A percentile compares a stretch with the other conserved stretches of the same genome.
phyloP scores from a whole-genome alignment of 2,113 vertebrate genomes.

The Sakesphorus luctuosus region DNA sequence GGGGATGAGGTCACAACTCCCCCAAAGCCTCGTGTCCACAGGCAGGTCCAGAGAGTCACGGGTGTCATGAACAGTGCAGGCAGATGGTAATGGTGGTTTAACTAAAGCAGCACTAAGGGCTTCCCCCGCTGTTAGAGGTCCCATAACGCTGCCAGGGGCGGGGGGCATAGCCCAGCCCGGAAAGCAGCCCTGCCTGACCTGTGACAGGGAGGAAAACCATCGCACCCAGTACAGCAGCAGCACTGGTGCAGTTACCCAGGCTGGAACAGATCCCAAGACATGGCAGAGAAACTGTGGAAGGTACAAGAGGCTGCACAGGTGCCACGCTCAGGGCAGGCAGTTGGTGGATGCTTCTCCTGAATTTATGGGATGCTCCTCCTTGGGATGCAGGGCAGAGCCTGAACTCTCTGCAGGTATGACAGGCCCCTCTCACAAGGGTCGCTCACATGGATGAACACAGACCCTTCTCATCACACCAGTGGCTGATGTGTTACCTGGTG shows the following conservation, averaged over 20 bases:
- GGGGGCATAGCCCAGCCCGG: fast-evolving
- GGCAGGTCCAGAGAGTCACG: too few relatives aligned
- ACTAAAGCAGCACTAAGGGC: background rate
- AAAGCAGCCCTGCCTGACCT: background rate
- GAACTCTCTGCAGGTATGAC: background rate
- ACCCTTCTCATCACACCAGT: fast-evolving
- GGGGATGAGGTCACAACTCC: fast-evolving
- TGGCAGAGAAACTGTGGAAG: fast-evolving
- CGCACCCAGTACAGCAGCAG: background rate
- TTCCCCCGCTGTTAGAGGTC: background rate
- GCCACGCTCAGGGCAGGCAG: background rate
- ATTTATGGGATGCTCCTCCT: background rate
- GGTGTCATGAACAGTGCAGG: background rate
- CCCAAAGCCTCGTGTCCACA: fast-evolving
- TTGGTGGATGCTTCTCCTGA: background rate
- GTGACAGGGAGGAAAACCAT: background rate
- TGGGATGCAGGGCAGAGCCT: background rate
- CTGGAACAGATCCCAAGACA: background rate
- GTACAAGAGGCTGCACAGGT: background rate
- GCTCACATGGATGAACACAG: fast-evolving
- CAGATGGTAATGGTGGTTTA: background rate
- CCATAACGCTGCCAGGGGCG: fast-evolving
- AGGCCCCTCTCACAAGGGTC: background rate
- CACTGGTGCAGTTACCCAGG: background rate
- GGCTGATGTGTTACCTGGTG: background rate